phyloP scores from a whole-genome alignment of 2,888 invertebrate genomes.

The Tiphia femorata region DNA sequence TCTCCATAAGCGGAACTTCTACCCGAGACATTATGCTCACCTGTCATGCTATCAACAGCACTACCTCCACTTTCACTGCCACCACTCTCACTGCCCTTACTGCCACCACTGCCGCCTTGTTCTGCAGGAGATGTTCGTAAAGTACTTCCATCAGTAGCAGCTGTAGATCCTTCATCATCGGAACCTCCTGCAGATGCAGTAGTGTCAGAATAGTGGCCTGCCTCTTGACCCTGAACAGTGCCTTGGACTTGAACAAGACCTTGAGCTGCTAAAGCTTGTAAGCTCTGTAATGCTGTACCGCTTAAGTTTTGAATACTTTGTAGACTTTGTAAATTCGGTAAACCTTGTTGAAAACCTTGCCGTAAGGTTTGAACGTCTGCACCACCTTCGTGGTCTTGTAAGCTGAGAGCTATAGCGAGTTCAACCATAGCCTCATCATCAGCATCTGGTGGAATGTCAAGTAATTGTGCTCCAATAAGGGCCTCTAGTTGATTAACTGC shows the following conservation, averaged over 20 bases:
- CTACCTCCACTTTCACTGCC: constrained; percentile 94
- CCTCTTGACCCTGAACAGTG: constrained; percentile 48
- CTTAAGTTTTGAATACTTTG: constrained; percentile 70
- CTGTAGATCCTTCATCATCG: constrained; percentile 95
- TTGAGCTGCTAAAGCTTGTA: constrained; percentile 69
- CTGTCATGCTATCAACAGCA: constrained; percentile 91
- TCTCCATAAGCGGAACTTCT: constrained; percentile 93
- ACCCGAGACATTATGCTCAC: constrained; percentile 88
- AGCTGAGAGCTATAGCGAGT: constrained; percentile 92
- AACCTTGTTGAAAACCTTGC: constrained; percentile 57
- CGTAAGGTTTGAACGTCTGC: constrained; percentile 68
- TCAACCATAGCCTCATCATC: constrained; percentile 98
- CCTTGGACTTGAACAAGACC: constrained; percentile 57
- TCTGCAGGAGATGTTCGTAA: constrained; percentile 87
- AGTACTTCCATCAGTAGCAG: constrained; percentile 94
- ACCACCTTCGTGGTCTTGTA: constrained; percentile 83
- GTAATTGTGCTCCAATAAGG: constrained; percentile 76
- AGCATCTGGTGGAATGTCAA: constrained; percentile 93
- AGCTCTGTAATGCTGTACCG: constrained; percentile 69
- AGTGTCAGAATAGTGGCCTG: constrained; percentile 82
- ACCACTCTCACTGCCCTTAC: constrained; percentile 69
- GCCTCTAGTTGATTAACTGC: constrained; percentile 68
- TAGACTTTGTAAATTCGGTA: constrained; percentile 63
- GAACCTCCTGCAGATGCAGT: constrained; percentile 90
- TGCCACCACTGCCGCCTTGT: constrained; percentile 73